Percentiles rank a stretch among this genome's conserved stretches.
phyloP scores from a whole-genome alignment of 1,140 invertebrate genomes.

The Zaprionus davidi region DNA sequence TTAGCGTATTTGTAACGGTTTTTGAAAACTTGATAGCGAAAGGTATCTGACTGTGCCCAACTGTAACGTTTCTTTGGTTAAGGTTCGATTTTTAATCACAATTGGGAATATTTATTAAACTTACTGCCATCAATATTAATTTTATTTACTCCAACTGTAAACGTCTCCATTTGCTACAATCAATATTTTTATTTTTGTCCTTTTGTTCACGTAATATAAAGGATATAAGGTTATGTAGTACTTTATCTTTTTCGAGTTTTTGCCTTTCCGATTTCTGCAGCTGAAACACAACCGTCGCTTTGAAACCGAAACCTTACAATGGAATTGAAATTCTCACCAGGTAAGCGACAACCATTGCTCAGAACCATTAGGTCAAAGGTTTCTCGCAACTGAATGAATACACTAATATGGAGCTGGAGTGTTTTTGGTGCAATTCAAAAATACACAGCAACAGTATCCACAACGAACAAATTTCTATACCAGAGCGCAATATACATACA shows the following conservation, averaged over 20 bases:
- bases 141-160: slow-evolving; percentile 41
- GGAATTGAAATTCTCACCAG: slow-evolving; percentile 46
- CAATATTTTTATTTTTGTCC: not conserved
- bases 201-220: not conserved
- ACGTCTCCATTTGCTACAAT: slow-evolving; percentile 54
- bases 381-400: slow-evolving; percentile 16
- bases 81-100: not conserved
- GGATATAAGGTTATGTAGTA: not conserved
- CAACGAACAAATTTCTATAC: slow-evolving; percentile 11
- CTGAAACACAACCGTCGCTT: slow-evolving; percentile 64
- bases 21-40: too few relatives aligned
- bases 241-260: not conserved
- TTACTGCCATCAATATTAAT: slow-evolving; percentile 56
- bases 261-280: slow-evolving; percentile 6
- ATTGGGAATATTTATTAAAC: slow-evolving; percentile 22
- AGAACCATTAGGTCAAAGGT: slow-evolving; percentile 65
- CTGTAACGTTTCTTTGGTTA: not conserved
- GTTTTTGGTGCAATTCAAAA: slow-evolving; percentile 9
- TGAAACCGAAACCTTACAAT: slow-evolving; percentile 62
- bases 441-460: not conserved
- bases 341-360: slow-evolving; percentile 40
- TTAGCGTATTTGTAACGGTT: too few relatives aligned
- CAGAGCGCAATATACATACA: not conserved
- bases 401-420: slow-evolving; percentile 6
- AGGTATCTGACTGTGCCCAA: not conserved